These are phyloP conservation scores for Gobio occitaniae DNA, from an alignment of 2,797 vertebrate species.

Conservation along the genomic window DNA sequence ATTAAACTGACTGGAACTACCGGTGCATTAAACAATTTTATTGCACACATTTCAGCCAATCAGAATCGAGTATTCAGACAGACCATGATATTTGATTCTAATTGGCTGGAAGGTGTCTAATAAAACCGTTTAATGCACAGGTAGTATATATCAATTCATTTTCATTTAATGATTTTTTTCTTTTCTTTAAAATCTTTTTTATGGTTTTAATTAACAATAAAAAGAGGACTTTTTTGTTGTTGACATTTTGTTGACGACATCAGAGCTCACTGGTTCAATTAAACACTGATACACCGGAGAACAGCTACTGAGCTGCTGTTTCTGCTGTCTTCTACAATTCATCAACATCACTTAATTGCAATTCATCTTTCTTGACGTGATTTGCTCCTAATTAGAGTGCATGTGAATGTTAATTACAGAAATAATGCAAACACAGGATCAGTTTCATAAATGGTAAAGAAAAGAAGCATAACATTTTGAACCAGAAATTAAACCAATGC, in stretches of 20 bases:
- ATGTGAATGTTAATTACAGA: constrained; percentile 6
- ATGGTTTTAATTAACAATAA: neutral
- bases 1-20: no score
- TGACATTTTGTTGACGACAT: neutral
- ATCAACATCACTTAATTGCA: constrained; percentile 24
- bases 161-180: no score
- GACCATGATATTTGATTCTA: no score
- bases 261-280: neutral
- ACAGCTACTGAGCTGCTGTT: neutral
- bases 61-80: no score
- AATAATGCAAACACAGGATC: neutral
- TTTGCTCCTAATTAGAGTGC: neutral
- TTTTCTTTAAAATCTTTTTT: no score
- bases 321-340: neutral
- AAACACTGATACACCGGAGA: neutral
- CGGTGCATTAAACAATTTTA: no score
- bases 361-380: neutral
- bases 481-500: neutral
- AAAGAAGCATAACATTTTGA: neutral
- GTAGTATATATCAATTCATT: no score
- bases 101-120: no score
- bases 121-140: no score
- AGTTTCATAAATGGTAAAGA: neutral
- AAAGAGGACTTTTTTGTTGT: neutral
- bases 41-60: no score